Evolutionary conservation across 1,140 invertebrate genomes (phyloP), one percentile per base, ranked within the genome.

Genomic region (Aphaenogaster floridana): DNA sequence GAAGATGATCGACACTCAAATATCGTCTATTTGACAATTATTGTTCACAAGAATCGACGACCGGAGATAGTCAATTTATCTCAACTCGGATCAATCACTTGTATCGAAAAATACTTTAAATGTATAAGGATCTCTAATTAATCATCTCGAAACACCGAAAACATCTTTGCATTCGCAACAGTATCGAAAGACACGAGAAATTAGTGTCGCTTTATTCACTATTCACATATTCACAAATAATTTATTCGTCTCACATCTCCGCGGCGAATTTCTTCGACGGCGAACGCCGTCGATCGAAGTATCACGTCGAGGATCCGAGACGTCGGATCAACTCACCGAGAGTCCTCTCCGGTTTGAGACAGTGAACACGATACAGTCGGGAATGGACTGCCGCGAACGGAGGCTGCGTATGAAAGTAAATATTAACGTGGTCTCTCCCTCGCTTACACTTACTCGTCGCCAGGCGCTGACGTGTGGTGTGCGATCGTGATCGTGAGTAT

Each of bases 331-430:
- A 89, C 69, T 84, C 89, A 69, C 84, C 76, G 66, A 77, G 80
- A 89, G 85, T 89, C 21, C 72, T 81, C 83, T 57, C 63, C 88
- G 86, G 80, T 88, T 91, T 92, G 91, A 93, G 92, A 93, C 92
- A 91, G 90, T 89, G 91, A 89, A 91, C 91, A 91, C 88, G 87
- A 88, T 90, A 86, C 86, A 86, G 88, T 80, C 93, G 81, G 88
- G 86, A 93, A 92, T 92, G 91, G 80, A 94, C 94, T 93, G 94
- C 86, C 87, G 89, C 87, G 87, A 90, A 90, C 77, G 91, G 92
- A 92, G 92, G 88, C 90, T 92, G 93, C 78, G 91, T 92, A 92
- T 89, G 90, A 90, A 92, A 93, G 93, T 94, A 94, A 94, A 94
- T 94, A 93, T 94, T 94, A 94, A 92, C 88, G 91, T 52, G 68